Base-by-base conservation (phyloP, 2,113 vertebrate species). In the Corythornis cristatus region DNA sequence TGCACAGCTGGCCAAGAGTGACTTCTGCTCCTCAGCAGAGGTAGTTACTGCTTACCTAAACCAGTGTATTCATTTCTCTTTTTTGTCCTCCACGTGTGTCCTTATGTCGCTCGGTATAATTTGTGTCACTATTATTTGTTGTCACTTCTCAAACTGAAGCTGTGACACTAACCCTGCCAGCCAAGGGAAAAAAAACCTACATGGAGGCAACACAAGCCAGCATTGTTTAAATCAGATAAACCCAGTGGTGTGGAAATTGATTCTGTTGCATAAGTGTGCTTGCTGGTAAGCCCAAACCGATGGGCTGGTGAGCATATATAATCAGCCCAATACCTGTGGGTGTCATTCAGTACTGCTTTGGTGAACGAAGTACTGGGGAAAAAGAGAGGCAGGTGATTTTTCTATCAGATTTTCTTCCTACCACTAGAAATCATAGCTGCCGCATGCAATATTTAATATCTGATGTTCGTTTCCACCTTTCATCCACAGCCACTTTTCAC, bases 211-310 rank as follows among this genome's bases (percentile, higher is more conserved):
- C 80, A 29, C 66, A 94, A 93, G 96, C 81, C 94, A 87, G 84
- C 62, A 46, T 75, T 86, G 85, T 96, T 97, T 96, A 96, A 96
- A 97, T 96, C 96, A 93, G 93, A 95, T 89, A 89, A 95, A 76
- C 80, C 71, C 91, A 68, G 77, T 73, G 83, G 88, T 67, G 70
- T 93, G 95, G 90, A 95, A 97, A 95, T 78, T 58, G 78, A 88
- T 96, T 96, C 83, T 88, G 85, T 96, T 96, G 88, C 67, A 3
- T 93, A 95, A 93, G 84, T n/a, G 57, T 72, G 78, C 90, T 95
- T 78, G 75, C 94, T 95, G 93, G 94, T 88, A 81, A 94, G 94
- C 84, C 74, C 33, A 51, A 74, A 91, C 43, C 3, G 12, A 86
- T 88, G 85, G 65, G 56, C 67, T 93, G 91, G 93, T 89, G 64